Evolutionary conservation across 2,113 vertebrate species (phyloP).

Genomic region (Labrus mixtus): DNA sequence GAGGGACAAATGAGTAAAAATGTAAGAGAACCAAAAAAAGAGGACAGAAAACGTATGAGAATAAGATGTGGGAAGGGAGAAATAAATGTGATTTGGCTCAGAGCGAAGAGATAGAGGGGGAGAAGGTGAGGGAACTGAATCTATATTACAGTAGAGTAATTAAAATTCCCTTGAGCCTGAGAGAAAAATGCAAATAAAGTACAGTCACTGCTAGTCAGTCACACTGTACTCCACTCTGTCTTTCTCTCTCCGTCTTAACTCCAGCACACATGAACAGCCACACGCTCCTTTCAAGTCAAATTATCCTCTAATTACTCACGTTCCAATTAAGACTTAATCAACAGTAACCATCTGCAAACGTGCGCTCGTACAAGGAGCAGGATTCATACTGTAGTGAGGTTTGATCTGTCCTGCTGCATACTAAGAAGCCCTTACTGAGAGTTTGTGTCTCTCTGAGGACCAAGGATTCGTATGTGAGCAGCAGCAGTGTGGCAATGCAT

Average conservation of each 20-base stretch:
- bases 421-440: constrained; percentile 42
- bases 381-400: constrained; percentile 40
- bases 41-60: constrained; percentile 24
- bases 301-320: constrained; percentile 81
- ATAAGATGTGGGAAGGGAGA: constrained; percentile 21
- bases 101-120: constrained; percentile 18
- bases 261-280: constrained; percentile 56
- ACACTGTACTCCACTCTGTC: constrained; percentile 28
- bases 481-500: constrained; percentile 12
- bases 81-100: constrained; percentile 27
- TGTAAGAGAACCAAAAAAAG: constrained; percentile 22
- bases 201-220: constrained; percentile 39
- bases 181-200: constrained; percentile 73
- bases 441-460: constrained; percentile 44
- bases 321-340: constrained; percentile 82
- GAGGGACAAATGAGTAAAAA: constrained; percentile 23
- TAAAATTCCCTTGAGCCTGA: constrained; percentile 65
- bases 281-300: constrained; percentile 67
- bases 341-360: constrained; percentile 80
- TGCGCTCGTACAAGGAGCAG: constrained; percentile 26
- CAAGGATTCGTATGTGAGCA: constrained; percentile 44
- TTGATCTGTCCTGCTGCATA: constrained; percentile 52
- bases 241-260: constrained; percentile 30
- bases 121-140: constrained; percentile 45
- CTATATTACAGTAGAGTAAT: constrained; percentile 58